Conservation (phyloP, 2,113 vertebrate genomes). For the Poecilia latipinna region DNA sequence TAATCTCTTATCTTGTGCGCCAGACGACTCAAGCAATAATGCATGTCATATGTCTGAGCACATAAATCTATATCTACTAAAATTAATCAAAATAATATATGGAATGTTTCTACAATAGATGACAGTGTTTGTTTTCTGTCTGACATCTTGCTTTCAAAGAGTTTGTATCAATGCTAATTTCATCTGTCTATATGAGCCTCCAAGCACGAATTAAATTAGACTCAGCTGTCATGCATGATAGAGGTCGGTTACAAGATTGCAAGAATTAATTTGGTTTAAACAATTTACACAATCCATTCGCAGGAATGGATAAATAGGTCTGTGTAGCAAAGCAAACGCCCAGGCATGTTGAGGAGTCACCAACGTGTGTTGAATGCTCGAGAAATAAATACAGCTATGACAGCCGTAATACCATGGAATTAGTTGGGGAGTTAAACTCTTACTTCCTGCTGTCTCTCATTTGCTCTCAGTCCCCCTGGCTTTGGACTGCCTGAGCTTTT, state of each 20-base stretch:
- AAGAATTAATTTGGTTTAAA: slow-evolving; percentile 47
- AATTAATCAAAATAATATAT: no score
- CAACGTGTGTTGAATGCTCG: slow-evolving; percentile 35
- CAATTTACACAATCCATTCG: slow-evolving; percentile 34
- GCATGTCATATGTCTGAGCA: no score
- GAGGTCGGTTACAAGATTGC: slow-evolving; percentile 1
- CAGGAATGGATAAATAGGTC: slow-evolving; percentile 32
- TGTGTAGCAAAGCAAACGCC: slow-evolving; percentile 4
- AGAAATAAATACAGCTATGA: slow-evolving; percentile 54
- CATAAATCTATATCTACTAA: no score
- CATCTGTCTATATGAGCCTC: slow-evolving; percentile 14
- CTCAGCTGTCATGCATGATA: slow-evolving; percentile 23
- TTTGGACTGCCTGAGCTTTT: slow-evolving; percentile 4
- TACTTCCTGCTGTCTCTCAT: slow-evolving; percentile 32
- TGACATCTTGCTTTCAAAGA: slow-evolving; percentile 10
- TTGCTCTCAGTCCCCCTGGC: slow-evolving; percentile 4
- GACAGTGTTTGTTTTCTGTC: slow-evolving; percentile 3
- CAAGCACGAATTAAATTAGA: slow-evolving; percentile 31
- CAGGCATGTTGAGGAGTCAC: slow-evolving; percentile 34
- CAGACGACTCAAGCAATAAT: no score
- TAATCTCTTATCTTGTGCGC: no score
- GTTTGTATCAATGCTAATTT: slow-evolving; percentile 30
- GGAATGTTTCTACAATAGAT: not conserved
- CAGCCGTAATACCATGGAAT: slow-evolving; percentile 57
- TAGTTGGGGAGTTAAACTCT: slow-evolving; percentile 58